These are phyloP conservation scores for Mico argentatus DNA, from an alignment of 2,797 vertebrate genomes.

Conservation along the genomic window DNA sequence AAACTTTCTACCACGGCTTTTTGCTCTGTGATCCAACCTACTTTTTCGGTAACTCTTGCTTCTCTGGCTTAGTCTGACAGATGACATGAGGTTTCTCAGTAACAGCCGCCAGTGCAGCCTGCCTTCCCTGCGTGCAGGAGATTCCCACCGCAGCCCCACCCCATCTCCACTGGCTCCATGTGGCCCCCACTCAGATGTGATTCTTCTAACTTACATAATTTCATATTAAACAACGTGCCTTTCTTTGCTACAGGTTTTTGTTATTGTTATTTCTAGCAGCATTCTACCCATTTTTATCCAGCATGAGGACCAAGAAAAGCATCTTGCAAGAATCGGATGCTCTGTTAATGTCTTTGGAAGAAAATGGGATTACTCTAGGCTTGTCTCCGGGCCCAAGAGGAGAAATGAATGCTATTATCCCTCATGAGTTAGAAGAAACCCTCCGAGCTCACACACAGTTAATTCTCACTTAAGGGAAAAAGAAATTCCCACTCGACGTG, in stretches of 20 bases:
- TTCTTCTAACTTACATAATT: not conserved
- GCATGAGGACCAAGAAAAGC: not conserved
- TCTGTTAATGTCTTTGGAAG: conserved; percentile 47
- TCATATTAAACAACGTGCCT: not conserved
- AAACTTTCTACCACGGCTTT: not conserved
- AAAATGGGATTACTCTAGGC: conserved; percentile 33
- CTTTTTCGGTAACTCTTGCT: not conserved
- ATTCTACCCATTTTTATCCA: not conserved
- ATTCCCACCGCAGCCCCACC: no score
- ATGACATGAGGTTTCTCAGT: not conserved
- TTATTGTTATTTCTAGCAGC: not conserved
- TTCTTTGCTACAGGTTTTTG: not conserved
- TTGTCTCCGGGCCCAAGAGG: conserved; percentile 30
- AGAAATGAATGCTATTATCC: conserved; percentile 49
- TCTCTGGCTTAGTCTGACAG: not conserved
- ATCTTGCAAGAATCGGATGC: not conserved
- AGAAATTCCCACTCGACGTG: conserved; percentile 51
- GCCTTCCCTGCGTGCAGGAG: not conserved
- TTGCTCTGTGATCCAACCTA: not conserved
- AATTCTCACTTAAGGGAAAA: conserved; percentile 10
- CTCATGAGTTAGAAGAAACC: not conserved
- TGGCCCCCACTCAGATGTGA: not conserved
- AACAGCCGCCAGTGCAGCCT: not conserved
- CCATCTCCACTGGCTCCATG: not conserved
- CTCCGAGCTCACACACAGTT: conserved; percentile 64